phyloP scores from a whole-genome alignment of 64 coral and sea anemone genomes.

The Pocillopora verrucosa region DNA sequence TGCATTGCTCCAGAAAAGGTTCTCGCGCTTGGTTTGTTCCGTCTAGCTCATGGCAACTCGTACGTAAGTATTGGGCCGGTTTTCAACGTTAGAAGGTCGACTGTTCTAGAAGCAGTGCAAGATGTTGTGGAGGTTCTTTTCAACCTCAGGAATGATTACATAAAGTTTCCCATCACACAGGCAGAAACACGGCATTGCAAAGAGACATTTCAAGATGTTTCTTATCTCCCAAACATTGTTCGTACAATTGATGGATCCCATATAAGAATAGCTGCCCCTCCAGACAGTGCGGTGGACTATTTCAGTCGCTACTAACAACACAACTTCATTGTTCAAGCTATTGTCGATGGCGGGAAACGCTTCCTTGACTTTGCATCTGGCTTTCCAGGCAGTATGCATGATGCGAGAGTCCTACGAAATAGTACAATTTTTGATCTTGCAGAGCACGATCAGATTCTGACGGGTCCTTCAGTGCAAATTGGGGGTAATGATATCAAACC shows the following conservation, averaged over 20 bases:
- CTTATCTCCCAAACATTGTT: too few relatives aligned
- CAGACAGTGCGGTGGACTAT: background rate
- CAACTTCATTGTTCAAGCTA: background rate
- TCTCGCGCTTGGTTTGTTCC: background rate
- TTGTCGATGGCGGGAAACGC: background rate
- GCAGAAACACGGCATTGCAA: too few relatives aligned
- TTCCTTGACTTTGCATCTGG: too few relatives aligned
- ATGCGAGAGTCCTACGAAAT: too few relatives aligned
- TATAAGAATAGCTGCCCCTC: too few relatives aligned
- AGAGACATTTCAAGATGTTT: too few relatives aligned
- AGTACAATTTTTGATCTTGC: too few relatives aligned
- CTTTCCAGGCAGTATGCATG: too few relatives aligned
- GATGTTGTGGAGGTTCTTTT: constrained; percentile 40
- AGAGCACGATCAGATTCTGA: background rate
- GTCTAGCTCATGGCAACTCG: too few relatives aligned
- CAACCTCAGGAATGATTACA: constrained; percentile 32
- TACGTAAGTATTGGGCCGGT: too few relatives aligned
- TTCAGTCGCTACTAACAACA: constrained; percentile 2
- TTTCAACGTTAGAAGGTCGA: constrained; percentile 2
- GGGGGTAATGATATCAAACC: constrained; percentile 28
- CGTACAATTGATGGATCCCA: too few relatives aligned
- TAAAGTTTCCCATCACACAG: background rate
- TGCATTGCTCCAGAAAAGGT: constrained; percentile 36
- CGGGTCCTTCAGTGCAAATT: background rate
- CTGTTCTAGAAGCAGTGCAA: background rate